Evolutionary conservation across 2,797 vertebrate genomes (phyloP).

Genomic region (Phaenicophaeus curvirostris): DNA sequence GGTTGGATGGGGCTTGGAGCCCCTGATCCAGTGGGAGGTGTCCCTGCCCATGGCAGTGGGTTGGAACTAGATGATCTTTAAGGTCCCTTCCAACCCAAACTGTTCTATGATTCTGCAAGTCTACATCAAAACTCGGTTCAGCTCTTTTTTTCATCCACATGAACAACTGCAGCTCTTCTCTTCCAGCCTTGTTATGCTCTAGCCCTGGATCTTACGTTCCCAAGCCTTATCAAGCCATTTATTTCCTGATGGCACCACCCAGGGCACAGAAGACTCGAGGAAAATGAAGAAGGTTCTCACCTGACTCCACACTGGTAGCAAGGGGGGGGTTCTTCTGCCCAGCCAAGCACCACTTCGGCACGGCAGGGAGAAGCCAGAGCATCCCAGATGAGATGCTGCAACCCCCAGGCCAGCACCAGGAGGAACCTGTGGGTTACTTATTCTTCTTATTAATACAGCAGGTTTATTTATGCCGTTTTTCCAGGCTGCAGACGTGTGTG

Average conservation of each 20-base stretch:
- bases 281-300: not conserved
- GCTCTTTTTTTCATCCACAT: not conserved
- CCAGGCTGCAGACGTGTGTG: not conserved
- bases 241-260: not conserved
- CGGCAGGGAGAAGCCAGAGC: not conserved
- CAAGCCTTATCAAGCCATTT: not conserved
- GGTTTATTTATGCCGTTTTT: not conserved
- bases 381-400: fast-evolving
- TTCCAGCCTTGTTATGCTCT: not conserved
- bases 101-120: not conserved
- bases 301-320: too few relatives aligned
- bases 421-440: not conserved
- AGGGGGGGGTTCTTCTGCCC: not conserved
- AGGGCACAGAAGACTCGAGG: not conserved
- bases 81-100: too few relatives aligned
- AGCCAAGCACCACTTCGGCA: too few relatives aligned
- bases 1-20: too few relatives aligned
- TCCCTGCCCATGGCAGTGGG: too few relatives aligned
- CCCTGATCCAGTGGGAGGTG: too few relatives aligned
- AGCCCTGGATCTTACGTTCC: not conserved
- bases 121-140: not conserved
- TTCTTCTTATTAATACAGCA: not conserved
- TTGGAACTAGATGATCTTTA: too few relatives aligned
- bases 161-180: fast-evolving
- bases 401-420: not conserved